These are phyloP conservation scores for Pterostichus niger DNA, from an alignment of 2,888 invertebrate species.

Conservation along the genomic window DNA sequence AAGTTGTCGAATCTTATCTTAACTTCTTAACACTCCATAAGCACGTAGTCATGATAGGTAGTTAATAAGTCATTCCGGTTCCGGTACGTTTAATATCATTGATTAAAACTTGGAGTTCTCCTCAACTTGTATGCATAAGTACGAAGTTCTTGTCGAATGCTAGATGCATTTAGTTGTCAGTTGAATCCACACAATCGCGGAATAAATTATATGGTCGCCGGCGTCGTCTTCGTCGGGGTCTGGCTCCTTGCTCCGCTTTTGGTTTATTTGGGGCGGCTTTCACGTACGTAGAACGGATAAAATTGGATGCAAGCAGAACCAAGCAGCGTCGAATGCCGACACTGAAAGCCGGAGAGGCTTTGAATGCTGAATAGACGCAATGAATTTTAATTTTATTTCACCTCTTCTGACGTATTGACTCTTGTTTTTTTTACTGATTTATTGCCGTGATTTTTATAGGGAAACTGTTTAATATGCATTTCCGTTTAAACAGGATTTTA, in stretches of 20 bases:
- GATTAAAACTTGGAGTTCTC: constrained; percentile 9
- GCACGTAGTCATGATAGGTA: constrained; percentile 25
- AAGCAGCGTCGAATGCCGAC: too few species aligned
- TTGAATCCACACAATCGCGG: constrained; percentile 19
- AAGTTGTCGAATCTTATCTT: too few species aligned
- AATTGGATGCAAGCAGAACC: too few species aligned
- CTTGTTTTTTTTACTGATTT: constrained; percentile 24
- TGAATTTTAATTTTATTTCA: constrained; percentile 34
- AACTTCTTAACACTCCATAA: constrained; percentile 3
- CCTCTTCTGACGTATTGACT: not conserved
- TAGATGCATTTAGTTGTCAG: constrained; percentile 41
- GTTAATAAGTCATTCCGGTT: constrained; percentile 38
- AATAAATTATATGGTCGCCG: constrained; percentile 24
- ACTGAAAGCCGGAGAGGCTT: not conserved
- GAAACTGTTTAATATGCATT: too few species aligned
- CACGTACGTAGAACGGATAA: too few species aligned
- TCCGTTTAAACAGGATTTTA: too few species aligned
- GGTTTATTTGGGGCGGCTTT: too few species aligned
- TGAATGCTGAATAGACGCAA: constrained; percentile 24
- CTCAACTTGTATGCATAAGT: constrained; percentile 24
- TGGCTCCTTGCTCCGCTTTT: too few species aligned
- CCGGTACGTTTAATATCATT: constrained; percentile 38
- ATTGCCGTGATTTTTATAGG: not conserved
- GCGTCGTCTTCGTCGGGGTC: too few species aligned
- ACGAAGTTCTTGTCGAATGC: constrained; percentile 19